phyloP scores from a whole-genome alignment of 1,140 invertebrate genomes.

The Probaryconus sp. region DNA sequence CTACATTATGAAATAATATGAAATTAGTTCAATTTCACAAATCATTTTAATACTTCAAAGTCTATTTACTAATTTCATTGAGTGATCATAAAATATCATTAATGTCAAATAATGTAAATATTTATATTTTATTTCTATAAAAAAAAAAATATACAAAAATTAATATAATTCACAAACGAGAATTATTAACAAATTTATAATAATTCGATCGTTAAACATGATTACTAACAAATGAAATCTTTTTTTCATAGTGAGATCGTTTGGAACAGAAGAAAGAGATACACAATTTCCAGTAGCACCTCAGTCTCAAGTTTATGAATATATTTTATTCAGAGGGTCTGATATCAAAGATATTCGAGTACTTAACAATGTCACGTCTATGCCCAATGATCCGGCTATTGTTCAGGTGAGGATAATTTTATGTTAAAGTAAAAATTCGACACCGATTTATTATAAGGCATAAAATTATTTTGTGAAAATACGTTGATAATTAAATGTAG shows the following conservation, averaged over 20 bases:
- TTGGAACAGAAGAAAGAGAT: slow-evolving; percentile 98
- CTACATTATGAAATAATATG: no score
- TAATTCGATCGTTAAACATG: no score
- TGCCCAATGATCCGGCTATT: slow-evolving; percentile 96
- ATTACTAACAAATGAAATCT: not conserved
- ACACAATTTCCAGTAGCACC: slow-evolving; percentile 95
- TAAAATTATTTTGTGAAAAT: slow-evolving; percentile 19
- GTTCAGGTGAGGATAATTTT: slow-evolving; percentile 82
- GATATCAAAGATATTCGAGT: slow-evolving; percentile 99
- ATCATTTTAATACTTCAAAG: no score
- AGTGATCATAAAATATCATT: no score
- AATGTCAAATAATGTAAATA: no score
- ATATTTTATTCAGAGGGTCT: slow-evolving; percentile 97
- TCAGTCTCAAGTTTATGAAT: slow-evolving; percentile 98
- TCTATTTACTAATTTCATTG: no score
- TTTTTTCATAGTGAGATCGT: slow-evolving; percentile 90
- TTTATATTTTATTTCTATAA: no score
- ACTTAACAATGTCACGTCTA: slow-evolving; percentile 86
- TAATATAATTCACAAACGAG: no score
- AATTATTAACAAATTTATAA: no score
- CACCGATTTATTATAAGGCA: slow-evolving; percentile 19
- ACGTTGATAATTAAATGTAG: slow-evolving; percentile 7
- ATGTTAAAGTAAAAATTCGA: no score
- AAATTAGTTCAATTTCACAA: no score
- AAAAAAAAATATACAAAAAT: no score